Evolutionary conservation across 2,113 vertebrate species (phyloP).

Genomic region (Pterocles burchelli): DNA sequence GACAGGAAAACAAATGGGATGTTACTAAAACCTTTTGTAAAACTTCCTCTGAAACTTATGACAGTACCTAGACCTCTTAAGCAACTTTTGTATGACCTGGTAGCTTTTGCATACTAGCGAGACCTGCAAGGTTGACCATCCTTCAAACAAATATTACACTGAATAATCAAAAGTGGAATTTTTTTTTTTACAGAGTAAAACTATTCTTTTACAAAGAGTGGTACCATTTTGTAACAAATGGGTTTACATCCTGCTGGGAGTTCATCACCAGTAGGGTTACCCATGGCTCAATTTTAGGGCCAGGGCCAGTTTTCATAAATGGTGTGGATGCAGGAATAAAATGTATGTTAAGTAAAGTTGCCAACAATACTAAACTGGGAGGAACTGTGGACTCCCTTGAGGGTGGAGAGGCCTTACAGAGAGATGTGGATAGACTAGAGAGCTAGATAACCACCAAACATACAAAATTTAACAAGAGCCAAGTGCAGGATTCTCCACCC

Average conservation of each 20-base stretch:
- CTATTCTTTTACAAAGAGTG: not conserved
- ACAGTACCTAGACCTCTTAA: not conserved
- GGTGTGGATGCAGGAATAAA: not conserved
- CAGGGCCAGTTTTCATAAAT: not conserved
- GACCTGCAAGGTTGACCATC: not conserved
- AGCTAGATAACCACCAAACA: not conserved
- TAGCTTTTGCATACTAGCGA: not conserved
- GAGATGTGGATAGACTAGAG: not conserved
- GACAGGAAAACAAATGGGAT: not conserved
- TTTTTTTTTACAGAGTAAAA: not conserved
- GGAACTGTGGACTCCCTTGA: not conserved
- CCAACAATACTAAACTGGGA: not conserved
- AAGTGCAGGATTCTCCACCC: not conserved
- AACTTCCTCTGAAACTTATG: not conserved
- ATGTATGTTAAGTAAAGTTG: not conserved
- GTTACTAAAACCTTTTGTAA: not conserved
- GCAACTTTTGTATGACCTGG: rapidly evolving
- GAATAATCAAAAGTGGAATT: not conserved
- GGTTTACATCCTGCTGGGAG: rapidly evolving
- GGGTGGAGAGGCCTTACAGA: too few relatives aligned
- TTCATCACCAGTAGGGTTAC: too few relatives aligned
- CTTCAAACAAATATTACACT: not conserved
- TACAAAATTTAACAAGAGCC: not conserved
- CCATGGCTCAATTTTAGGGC: not conserved
- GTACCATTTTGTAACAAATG: not conserved